A percentile compares a stretch with the other conserved stretches of the same genome.
Evolutionary conservation across 2,888 invertebrate species (phyloP).

Genomic region (Caenorhabditis japonica): DNA sequence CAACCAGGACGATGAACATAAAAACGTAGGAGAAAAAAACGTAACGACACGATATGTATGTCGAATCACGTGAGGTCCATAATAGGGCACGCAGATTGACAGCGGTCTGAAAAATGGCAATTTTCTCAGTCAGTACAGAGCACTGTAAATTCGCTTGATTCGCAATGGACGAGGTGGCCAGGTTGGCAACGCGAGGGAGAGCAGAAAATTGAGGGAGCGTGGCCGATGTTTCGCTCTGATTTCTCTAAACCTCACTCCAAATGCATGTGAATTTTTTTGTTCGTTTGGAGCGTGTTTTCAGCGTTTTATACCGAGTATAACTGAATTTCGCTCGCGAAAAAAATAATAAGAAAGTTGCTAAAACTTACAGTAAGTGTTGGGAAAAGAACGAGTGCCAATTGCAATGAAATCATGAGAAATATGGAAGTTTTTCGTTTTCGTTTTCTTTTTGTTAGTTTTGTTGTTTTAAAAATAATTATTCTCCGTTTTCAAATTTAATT

Average conservation of each 20-base stretch:
- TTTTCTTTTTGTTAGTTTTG: too few species aligned
- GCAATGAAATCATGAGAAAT: conserved; percentile 25
- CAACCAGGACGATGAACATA: conserved; percentile 5
- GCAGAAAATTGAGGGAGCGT: too few species aligned
- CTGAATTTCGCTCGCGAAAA: too few species aligned
- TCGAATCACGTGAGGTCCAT: conserved; percentile 9
- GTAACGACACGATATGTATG: conserved; percentile 20
- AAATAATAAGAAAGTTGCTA: not conserved
- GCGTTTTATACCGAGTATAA: too few species aligned
- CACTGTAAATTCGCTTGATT: too few species aligned
- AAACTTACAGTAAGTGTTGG: conserved; percentile 17
- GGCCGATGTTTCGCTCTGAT: too few species aligned
- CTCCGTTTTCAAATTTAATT: not conserved
- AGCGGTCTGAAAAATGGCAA: conserved; percentile 11
- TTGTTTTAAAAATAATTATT: conserved; percentile 16
- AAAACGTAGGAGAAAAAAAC: conserved; percentile 20
- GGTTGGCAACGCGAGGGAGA: too few species aligned
- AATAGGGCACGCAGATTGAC: conserved; percentile 15
- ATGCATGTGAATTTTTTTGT: too few species aligned
- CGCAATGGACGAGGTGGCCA: not conserved
- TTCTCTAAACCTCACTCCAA: too few species aligned
- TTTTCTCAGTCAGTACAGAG: not conserved
- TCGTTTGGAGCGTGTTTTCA: too few species aligned
- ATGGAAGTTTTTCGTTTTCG: not conserved
- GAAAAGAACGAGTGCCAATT: conserved; percentile 5